Evolutionary conservation across 1,140 invertebrate species (phyloP), one percentile per base, ranked within the genome.

Genomic region (Bombus impatiens): DNA sequence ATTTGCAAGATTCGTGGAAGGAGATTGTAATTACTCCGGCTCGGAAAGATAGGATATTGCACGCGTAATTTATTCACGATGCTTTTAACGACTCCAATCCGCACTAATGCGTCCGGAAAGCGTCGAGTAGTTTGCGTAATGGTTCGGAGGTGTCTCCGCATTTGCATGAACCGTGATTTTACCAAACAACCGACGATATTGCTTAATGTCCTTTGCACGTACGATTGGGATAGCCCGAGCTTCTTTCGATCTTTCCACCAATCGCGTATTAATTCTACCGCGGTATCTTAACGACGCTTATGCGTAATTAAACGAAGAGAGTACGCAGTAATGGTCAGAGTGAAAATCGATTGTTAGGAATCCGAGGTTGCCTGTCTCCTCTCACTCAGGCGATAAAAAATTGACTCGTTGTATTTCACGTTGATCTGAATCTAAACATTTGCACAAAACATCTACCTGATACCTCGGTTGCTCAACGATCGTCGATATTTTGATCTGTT

Each of bases 51-150:
- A 53, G 44, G 44, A 76, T 76, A 76, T 76, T 53, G 74, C 74
- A 76, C 74, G 62, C 28, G 62, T 78, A 78, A 84, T 84, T 78
- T 78, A 84, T 84, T 84, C 62, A 32, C 18, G 35, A 68, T 9
- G 35, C 25, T 70, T 77, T 68, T 84, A 84, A 84, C 82, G 82
- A 18, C 62, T n/a, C 42, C n/a, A 35, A 72, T 82, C n/a, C n/a
- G 32, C 59, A 74, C 35, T 83, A 83, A 77, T 78, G 74, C 44
- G 65, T 37, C 44, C 35, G 72, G 35, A n/a, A 77, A 77, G 74
- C 72, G 40, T 82, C 57, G 47, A n/a, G 40, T 22, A 3, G 44
- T 67, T 78, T n/a, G 44, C 44, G 62, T 78, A 84, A 84, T 84
- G 82, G 47, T 57, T 22, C 44, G 25, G 22, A 67, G 74, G 44